Percentiles rank a stretch among this genome's conserved stretches.
Conservation (phyloP, 2,797 vertebrate species). For the Alauda arvensis region DNA sequence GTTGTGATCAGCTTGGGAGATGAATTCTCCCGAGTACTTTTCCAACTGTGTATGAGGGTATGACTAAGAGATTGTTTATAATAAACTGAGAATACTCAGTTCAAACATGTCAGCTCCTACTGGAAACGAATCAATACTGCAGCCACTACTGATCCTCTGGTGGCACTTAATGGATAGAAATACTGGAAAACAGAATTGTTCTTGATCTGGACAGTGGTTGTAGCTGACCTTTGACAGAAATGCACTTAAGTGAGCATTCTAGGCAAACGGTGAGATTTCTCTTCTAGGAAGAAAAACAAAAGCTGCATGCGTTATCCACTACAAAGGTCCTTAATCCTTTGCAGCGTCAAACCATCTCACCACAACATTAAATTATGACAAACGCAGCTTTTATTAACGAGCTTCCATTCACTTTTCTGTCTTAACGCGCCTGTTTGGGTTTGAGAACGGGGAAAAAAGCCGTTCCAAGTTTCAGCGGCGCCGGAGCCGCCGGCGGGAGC, state of each 20-base stretch:
- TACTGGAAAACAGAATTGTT: background rate
- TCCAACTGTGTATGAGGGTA: background rate
- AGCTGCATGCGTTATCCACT: accelerated
- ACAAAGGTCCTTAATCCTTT: background rate
- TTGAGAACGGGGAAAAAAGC: background rate
- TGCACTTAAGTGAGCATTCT: background rate
- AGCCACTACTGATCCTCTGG: background rate
- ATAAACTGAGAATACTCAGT: background rate
- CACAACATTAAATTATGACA: background rate
- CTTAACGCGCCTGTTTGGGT: background rate
- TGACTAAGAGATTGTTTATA: background rate
- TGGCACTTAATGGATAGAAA: background rate
- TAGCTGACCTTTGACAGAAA: background rate
- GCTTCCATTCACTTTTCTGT: background rate
- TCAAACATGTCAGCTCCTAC: background rate
- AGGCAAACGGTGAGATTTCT: background rate
- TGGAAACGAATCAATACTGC: background rate
- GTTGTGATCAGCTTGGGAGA: background rate
- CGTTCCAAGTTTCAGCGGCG: background rate
- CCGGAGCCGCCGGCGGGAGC: background rate
- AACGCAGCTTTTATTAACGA: background rate
- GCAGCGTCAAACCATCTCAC: background rate
- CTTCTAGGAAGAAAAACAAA: background rate
- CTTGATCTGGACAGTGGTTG: background rate
- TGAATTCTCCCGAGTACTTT: background rate